Conservation (phyloP, 2,113 vertebrate species). For the Siniperca chuatsi region DNA sequence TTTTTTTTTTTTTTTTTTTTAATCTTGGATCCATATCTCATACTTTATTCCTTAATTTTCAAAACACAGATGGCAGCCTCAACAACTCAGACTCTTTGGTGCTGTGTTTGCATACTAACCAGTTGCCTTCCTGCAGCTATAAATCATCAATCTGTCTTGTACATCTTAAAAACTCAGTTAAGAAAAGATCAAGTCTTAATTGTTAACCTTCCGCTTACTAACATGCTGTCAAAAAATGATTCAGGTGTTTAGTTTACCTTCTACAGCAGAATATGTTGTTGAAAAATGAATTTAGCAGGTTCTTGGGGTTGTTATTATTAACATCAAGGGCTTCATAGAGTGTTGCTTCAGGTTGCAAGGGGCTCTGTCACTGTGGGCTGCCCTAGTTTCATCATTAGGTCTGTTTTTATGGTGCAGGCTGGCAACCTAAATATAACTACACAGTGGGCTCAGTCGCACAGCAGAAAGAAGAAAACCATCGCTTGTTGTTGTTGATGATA, state of each 20-base stretch:
- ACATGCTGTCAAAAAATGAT: not conserved
- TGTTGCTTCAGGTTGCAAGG: constrained; percentile 53
- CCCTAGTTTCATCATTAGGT: constrained; percentile 75
- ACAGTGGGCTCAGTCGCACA: constrained; percentile 46
- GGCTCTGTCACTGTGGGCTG: constrained; percentile 61
- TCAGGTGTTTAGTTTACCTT: not conserved
- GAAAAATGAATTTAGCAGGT: constrained; percentile 3
- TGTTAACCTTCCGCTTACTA: not conserved
- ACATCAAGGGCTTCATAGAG: constrained; percentile 57
- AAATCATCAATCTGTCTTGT: constrained; percentile 25
- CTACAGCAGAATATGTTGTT: not conserved
- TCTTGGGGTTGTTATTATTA: constrained; percentile 54
- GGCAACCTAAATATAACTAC: constrained; percentile 71
- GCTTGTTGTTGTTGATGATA: constrained; percentile 36
- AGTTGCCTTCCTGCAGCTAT: constrained; percentile 31
- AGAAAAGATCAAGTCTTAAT: constrained; percentile 11
- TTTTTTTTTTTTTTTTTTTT: not conserved
- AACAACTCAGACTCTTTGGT: not conserved
- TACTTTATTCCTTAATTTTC: not conserved
- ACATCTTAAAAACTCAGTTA: constrained; percentile 21
- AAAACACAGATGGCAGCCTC: constrained; percentile 35
- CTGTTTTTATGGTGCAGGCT: constrained; percentile 64
- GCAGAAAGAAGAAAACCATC: constrained; percentile 44
- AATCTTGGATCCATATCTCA: constrained; percentile 14
- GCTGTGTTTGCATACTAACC: constrained; percentile 46